Conservation (phyloP, 2,888 invertebrate species). For the Tipula vernalis region DNA sequence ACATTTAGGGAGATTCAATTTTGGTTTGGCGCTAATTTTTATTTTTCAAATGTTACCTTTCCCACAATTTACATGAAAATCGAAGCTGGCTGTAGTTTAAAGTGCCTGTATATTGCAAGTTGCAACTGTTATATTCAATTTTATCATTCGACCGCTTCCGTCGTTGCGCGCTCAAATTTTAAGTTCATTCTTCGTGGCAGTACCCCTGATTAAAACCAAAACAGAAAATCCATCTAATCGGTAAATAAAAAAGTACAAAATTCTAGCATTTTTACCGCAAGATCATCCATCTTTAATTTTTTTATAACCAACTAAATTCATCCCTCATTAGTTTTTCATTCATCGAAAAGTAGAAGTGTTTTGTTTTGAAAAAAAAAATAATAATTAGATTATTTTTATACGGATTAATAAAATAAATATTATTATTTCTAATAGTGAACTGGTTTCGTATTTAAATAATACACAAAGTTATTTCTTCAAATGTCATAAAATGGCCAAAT, state of each 20-base stretch:
- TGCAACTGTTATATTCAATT: neutral
- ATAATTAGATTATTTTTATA: neutral
- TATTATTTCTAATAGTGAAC: neutral
- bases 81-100: no score
- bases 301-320: neutral
- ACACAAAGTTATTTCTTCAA: neutral
- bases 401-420: neutral
- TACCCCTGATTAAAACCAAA: neutral
- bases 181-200: neutral
- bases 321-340: neutral
- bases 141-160: neutral
- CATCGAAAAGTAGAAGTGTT: neutral
- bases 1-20: no score
- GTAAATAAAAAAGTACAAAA: neutral
- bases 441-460: neutral
- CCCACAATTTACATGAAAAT: no score
- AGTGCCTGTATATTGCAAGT: no score
- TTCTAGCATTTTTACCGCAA: neutral
- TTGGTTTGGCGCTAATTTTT: no score
- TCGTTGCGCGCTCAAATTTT: neutral
- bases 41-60: no score
- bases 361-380: neutral
- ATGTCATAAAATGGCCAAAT: neutral
- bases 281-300: neutral
- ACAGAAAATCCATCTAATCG: neutral